These are phyloP conservation scores for Lycopodina hypogea DNA, from an alignment of 37 sponge, comb jelly and placozoan species.

Conservation along the genomic window DNA sequence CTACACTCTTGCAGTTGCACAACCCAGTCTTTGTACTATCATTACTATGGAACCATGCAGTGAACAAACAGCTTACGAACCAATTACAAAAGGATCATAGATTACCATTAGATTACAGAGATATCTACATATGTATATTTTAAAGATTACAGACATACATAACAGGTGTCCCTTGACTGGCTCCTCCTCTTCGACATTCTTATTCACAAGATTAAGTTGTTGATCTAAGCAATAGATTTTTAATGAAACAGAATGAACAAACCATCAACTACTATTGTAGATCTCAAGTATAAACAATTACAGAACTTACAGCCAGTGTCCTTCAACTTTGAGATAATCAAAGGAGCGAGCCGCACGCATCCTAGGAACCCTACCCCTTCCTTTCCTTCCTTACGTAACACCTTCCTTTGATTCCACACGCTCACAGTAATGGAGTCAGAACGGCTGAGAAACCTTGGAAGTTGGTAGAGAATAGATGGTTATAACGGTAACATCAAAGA, in stretches of 20 bases:
- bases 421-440: constrained; percentile 77
- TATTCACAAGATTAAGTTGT: constrained; percentile 72
- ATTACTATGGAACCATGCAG: too few species aligned
- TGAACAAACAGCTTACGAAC: too few species aligned
- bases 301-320: constrained; percentile 93
- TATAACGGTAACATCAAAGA: not conserved
- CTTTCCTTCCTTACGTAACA: constrained; percentile 54
- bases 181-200: constrained; percentile 66
- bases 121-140: not conserved
- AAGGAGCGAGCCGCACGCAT: constrained; percentile 75
- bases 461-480: not conserved
- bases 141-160: constrained; percentile 30
- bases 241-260: not conserved
- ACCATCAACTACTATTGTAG: too few species aligned
- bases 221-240: too few species aligned
- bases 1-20: too few species aligned
- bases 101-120: not conserved
- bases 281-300: not conserved
- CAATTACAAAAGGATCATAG: not conserved
- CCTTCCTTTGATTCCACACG: constrained; percentile 79
- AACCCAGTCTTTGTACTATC: too few species aligned
- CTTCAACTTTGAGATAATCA: constrained; percentile 69
- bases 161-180: constrained; percentile 71
- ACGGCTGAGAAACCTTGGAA: constrained; percentile 66
- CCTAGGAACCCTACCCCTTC: constrained; percentile 91